Conservation (phyloP, 2,888 invertebrate species). For the Mesorhabditis belari region DNA sequence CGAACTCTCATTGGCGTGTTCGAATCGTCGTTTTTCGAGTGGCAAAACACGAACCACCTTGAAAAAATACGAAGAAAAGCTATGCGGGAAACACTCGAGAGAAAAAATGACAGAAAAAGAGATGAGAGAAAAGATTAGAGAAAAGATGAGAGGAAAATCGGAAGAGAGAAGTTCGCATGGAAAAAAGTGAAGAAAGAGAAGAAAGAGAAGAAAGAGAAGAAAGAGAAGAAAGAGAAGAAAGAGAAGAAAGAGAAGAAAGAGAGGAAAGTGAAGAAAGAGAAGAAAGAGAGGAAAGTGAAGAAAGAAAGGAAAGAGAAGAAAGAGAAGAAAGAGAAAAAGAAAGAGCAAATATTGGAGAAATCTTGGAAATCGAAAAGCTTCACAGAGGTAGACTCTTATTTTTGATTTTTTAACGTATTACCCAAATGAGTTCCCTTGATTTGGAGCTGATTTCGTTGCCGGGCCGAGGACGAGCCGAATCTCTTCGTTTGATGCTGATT, state of each 20-base stretch:
- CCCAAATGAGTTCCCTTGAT: not conserved
- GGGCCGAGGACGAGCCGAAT: slow-evolving; percentile 35
- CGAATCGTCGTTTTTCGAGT: too few species aligned
- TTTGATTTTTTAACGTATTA: too few species aligned
- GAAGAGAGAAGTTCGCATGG: not conserved
- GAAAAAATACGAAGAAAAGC: too few species aligned
- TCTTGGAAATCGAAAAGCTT: too few species aligned
- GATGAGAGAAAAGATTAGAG: not conserved
- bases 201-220: not conserved
- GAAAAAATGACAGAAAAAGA: not conserved
- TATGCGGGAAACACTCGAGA: not conserved
- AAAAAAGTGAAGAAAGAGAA: not conserved
- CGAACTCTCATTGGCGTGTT: too few species aligned
- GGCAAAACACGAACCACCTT: too few species aligned
- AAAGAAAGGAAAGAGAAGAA: not conserved
- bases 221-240: slow-evolving; percentile 1
- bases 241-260: too few species aligned
- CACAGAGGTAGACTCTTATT: too few species aligned
- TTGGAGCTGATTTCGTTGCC: slow-evolving; percentile 33
- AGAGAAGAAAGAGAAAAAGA: not conserved
- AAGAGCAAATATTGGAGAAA: not conserved
- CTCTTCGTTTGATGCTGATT: slow-evolving; percentile 32
- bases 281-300: not conserved
- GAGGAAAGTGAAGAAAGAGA: not conserved
- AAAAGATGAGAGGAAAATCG: not conserved